Base-by-base conservation (phyloP, 2,113 vertebrate species). In the Rhinogobius similis region DNA sequence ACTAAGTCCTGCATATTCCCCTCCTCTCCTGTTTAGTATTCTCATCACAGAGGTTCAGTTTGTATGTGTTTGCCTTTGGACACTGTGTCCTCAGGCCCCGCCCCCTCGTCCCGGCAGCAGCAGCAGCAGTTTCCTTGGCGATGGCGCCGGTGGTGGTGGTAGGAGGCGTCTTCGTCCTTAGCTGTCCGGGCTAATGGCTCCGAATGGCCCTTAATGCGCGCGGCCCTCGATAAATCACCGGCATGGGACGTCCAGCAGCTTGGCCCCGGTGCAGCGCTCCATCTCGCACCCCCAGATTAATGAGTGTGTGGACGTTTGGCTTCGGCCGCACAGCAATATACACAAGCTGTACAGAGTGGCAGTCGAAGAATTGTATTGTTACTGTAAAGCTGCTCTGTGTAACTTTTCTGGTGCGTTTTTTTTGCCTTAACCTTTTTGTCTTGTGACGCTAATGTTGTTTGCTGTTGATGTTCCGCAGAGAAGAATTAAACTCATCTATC, bases 201-300 rank as follows among this genome's bases (percentile, higher is more conserved):
- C 63, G 79, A 85, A 87, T 79, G 68, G 82, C 68, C 70, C 72
- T 76, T 90, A 91, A 92, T 90, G 88, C 84, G 79, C 58, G 73
- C 65, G 76, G 73, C 84, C 55, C 75, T 55, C 84, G 38, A 92
- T 92, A 93, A 93, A 93, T 93, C 92, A 93, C 75, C 78, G 10
- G 62, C 82, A 66, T 75, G 62, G 76, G 87, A 91, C 89, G 88
- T 87, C 86, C 87, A 83, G 82, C 86, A 87, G 88, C 90, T 93
- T 86, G 88, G 82, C 87, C 73, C 58, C 24, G 68, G 55, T 75
- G 79, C 82, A 85, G 75, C 70, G 74, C 78, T 86, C 83, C 75
- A 80, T 88, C 86, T 81, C 75, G 72, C 62, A 18, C 76, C 9
- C 67, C 1, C 66, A 89, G 93, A 92, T 92, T 92, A 93, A 93